Percentiles rank a stretch among this genome's conserved stretches.
These are phyloP conservation scores for Serinus canaria DNA, from an alignment of 2,113 vertebrate species.

Conservation along the genomic window DNA sequence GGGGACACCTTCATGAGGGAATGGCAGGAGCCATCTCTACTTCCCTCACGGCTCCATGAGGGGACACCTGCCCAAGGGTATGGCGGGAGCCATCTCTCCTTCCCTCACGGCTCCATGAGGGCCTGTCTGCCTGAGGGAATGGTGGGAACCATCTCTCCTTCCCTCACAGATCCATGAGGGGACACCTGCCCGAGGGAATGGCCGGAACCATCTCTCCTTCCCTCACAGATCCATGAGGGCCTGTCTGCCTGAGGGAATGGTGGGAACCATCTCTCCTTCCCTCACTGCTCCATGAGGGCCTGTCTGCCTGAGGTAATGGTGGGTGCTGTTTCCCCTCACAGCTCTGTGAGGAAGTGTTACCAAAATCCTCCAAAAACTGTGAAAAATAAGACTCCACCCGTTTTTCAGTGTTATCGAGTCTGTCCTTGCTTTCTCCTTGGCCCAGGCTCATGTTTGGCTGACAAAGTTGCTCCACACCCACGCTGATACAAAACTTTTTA, in stretches of 20 bases:
- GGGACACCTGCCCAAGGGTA: fast-evolving
- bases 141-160: too few relatives aligned
- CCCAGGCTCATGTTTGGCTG: fast-evolving
- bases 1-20: too few relatives aligned
- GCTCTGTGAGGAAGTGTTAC: neutral
- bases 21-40: fast-evolving
- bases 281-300: neutral
- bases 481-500: fast-evolving
- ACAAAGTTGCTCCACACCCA: neutral
- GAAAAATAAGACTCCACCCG: neutral
- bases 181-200: too few relatives aligned
- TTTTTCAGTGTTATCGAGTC: neutral
- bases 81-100: fast-evolving
- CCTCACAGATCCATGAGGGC: fast-evolving
- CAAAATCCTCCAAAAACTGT: neutral
- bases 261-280: fast-evolving
- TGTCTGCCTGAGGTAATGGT: fast-evolving
- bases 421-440: neutral
- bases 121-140: too few relatives aligned
- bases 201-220: too few relatives aligned
- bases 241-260: fast-evolving
- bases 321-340: fast-evolving
- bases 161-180: too few relatives aligned
- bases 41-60: fast-evolving
- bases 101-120: neutral